Evolutionary conservation across 2,888 invertebrate genomes (phyloP).

Genomic region (Synanthedon tipuliformis): DNA sequence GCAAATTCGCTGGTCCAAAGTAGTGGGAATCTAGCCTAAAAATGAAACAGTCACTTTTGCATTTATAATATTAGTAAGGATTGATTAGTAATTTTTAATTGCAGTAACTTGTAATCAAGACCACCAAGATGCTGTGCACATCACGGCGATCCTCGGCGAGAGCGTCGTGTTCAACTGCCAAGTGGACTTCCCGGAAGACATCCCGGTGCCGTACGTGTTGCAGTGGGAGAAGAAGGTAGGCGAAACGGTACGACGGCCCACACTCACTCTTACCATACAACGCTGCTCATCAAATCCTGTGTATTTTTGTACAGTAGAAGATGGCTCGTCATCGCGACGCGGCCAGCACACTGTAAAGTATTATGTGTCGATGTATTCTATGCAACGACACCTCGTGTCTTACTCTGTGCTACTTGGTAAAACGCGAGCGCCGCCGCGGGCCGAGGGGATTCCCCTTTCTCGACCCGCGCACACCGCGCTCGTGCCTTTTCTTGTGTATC

Average conservation of each 20-base stretch:
- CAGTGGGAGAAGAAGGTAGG: constrained; percentile 99
- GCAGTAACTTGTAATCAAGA: constrained; percentile 84
- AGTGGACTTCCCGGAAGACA: constrained; percentile 95
- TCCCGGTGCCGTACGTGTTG: constrained; percentile 96
- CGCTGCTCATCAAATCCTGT: constrained; percentile 67
- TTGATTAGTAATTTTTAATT: constrained; percentile 16
- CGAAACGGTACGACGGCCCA: constrained; percentile 89
- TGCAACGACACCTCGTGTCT: constrained; percentile 45
- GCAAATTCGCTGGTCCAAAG: too few relatives aligned
- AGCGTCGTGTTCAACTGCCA: constrained; percentile 98
- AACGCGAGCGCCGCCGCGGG: constrained; percentile 36
- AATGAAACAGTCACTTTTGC: neutral
- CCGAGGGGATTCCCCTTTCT: constrained; percentile 18
- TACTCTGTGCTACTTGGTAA: constrained; percentile 52
- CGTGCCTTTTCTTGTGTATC: constrained; percentile 55
- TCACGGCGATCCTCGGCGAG: constrained; percentile 96
- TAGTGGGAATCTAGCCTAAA: too few relatives aligned
- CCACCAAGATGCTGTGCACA: constrained; percentile 93
- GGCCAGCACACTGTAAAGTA: constrained; percentile 64
- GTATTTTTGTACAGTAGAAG: constrained; percentile 71
- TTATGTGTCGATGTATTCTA: constrained; percentile 35
- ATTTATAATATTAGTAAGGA: neutral
- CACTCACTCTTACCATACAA: constrained; percentile 69
- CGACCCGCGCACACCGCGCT: constrained; percentile 49
- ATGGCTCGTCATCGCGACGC: constrained; percentile 62